Base-by-base conservation (phyloP, 2,113 vertebrate species). In the Ondatra zibethicus region DNA sequence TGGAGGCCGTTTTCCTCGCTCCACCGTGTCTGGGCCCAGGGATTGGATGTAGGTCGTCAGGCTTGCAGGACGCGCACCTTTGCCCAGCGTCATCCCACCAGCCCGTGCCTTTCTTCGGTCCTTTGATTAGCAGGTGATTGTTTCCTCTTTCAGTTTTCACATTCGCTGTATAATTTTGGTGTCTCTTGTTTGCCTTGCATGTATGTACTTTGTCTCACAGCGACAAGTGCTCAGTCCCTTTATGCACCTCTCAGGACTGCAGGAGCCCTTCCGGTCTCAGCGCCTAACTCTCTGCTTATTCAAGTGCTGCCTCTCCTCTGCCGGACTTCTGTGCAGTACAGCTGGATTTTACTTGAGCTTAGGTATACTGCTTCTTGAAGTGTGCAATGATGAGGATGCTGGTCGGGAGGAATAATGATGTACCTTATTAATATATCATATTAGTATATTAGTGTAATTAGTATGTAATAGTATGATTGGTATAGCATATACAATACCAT, bases 141-240 rank as follows among this genome's bases (percentile, higher is more conserved):
- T 76, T 21, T 87, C 58, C 68, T 66, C 29, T 66, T 45, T 70
- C 10, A 86, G 13, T 86, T 68, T 92, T 95, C 58, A 92, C 63
- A 11, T 66, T 96, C 61, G 58, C 23, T 73, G 5, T 55, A 21
- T 93, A 86, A 96, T 85, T 89, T 91, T 80, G 10, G 9, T 55
- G 94, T 86, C 39, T 85, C 68, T 86, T 87, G 68, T 88, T 91
- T 91, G 42, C 77, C 94, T 73, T 72, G 68, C 55, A 4, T 70
- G n/a, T 52, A 27, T 78, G 8, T 50, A 33, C 80, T 94, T 82
- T 61, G 77, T 91, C 87, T 68, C 58, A 63, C 70, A 78, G 0
- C 81, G 65, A 81, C 78, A 70, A 85, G 39, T 45, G 39, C 66
- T 47, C 4, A 42, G 61, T 33, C 17, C 78, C 47, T 70, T 81